Percentiles rank a stretch among this genome's conserved stretches.
phyloP scores from a whole-genome alignment of 2,113 vertebrate genomes.

The Sprattus sprattus region DNA sequence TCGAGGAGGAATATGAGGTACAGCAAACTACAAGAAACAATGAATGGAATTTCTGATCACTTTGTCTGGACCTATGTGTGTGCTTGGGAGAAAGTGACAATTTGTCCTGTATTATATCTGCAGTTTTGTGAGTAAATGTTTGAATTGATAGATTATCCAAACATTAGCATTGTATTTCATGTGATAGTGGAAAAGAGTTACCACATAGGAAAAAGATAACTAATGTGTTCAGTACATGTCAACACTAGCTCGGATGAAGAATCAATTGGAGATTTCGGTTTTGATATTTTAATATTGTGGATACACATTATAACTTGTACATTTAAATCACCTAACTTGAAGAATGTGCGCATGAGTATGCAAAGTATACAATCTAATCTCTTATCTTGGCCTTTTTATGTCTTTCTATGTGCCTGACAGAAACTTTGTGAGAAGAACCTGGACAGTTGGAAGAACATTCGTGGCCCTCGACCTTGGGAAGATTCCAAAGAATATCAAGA shows the following conservation, averaged over 20 bases:
- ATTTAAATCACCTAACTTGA: too few species aligned
- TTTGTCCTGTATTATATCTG: not conserved
- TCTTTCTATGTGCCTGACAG: constrained; percentile 68
- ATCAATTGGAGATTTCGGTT: too few species aligned
- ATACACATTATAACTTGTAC: too few species aligned
- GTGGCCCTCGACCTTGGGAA: constrained; percentile 91
- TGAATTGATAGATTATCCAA: not conserved
- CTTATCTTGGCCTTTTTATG: too few species aligned
- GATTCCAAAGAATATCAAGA: constrained; percentile 83
- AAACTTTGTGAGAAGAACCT: constrained; percentile 77
- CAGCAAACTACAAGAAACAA: not conserved
- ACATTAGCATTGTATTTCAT: not conserved
- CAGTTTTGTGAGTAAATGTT: not conserved
- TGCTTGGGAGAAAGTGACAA: not conserved
- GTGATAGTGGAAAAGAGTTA: not conserved
- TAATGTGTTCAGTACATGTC: too few species aligned
- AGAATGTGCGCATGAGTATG: too few species aligned
- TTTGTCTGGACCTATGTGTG: not conserved
- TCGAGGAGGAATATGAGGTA: constrained; percentile 83
- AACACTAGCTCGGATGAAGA: too few species aligned
- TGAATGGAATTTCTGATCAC: not conserved
- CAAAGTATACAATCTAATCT: not conserved
- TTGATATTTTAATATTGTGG: too few species aligned
- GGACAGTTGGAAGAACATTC: constrained; percentile 91
- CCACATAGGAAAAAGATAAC: too few species aligned